phyloP scores from a whole-genome alignment of 30 jellyfish, hydroid and myxozoan genomes.

The Euphysa ruthae region DNA sequence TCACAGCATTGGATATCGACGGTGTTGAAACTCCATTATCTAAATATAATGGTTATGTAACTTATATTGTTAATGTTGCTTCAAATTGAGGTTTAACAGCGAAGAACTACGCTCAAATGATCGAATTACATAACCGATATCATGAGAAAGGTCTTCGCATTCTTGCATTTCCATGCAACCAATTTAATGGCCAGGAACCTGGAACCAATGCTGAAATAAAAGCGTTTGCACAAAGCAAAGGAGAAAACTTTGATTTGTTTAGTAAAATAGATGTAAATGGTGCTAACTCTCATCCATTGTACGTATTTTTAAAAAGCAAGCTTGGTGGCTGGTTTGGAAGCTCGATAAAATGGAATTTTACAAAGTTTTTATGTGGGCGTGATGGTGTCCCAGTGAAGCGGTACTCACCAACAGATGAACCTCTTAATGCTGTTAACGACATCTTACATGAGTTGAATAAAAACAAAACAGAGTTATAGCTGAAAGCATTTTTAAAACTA shows the following conservation, averaged over 20 bases:
- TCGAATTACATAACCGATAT: slow-evolving; percentile 85
- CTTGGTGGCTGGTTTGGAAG: slow-evolving; percentile 83
- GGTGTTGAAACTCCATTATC: slow-evolving; percentile 61
- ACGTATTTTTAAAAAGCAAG: slow-evolving; percentile 44
- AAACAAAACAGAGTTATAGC: background rate
- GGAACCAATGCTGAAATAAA: slow-evolving; percentile 89
- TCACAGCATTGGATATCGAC: slow-evolving; percentile 67
- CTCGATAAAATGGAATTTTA: slow-evolving; percentile 89
- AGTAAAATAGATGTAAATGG: slow-evolving; percentile 95
- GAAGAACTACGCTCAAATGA: slow-evolving; percentile 96
- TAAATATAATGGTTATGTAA: slow-evolving; percentile 72
- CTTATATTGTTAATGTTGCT: slow-evolving; percentile 87
- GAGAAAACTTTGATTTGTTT: slow-evolving; percentile 79
- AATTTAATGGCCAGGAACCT: slow-evolving; percentile 97
- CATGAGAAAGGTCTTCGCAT: slow-evolving; percentile 94
- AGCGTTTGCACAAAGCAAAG: slow-evolving; percentile 76
- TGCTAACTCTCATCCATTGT: slow-evolving; percentile 80
- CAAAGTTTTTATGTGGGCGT: slow-evolving; percentile 75
- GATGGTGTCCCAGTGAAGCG: slow-evolving; percentile 89
- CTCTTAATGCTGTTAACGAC: slow-evolving; percentile 71
- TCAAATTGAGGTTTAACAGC: slow-evolving; percentile 93
- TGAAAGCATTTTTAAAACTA: no score
- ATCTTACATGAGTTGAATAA: slow-evolving; percentile 53
- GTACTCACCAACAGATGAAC: slow-evolving; percentile 86
- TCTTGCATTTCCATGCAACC: slow-evolving; percentile 99